Base-by-base conservation (phyloP, 2,113 vertebrate genomes). In the Ranitomeya imitator region DNA sequence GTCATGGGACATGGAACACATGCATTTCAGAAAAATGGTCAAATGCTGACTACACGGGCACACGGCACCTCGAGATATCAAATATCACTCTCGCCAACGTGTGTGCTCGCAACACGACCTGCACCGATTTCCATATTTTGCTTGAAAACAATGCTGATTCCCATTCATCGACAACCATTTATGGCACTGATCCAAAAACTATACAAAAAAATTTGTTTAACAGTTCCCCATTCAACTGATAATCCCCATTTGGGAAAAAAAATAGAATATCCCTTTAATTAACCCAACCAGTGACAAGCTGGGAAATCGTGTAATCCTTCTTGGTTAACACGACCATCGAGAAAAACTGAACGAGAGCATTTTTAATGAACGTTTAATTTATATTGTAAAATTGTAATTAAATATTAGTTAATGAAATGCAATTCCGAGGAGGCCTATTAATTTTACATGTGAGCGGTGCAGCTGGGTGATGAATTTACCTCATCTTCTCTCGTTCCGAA, bases 361-460 rank as follows among this genome's bases (percentile, higher is more conserved):
- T 26, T 74, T 54, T 82, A 86, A 86, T 86, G 74, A 86, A 77
- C 71, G 77, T 86, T 86, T 86, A 77, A 86, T 86, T 86, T 77
- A 78, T 78, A 86, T 86, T 63, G 84, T 85, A 85, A 85, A 76
- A 85, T 85, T 76, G 74, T 86, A 86, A 86, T 86, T 86, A 86
- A 86, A 86, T 78, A 86, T 86, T 65, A 86, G 85, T 86, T 86
- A 86, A 86, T 86, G 74, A 86, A 86, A 86, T 61, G 84, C 55
- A 85, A 74, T 86, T 86, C 85, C 85, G 19, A 63, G 45, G 85
- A 76, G 73, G 74, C 71, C 71, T 63, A 86, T 78, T 86, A 78
- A 86, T 86, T 78, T 78, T 54, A 77, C 55, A 86, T 77, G 85
- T 61, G 55, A 61, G 60, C 81, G 26, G 31, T 69, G 81, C 81